These are phyloP conservation scores for Phymanthus crucifer DNA, from an alignment of 92 coral and sea anemone species.

Conservation along the genomic window DNA sequence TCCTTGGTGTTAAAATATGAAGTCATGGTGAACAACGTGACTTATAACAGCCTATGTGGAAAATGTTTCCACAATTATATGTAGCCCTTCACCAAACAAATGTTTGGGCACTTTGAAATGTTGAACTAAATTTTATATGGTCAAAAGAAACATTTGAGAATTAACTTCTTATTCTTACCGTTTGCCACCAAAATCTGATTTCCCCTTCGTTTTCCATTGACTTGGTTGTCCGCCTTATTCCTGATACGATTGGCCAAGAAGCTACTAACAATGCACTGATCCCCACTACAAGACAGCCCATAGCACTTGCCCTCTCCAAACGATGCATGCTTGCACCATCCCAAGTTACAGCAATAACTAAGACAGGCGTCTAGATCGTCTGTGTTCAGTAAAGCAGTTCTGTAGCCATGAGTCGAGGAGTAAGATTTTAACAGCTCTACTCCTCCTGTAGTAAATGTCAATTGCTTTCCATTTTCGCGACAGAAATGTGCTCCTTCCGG, in stretches of 20 bases:
- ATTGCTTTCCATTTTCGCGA: slow-evolving; percentile 33
- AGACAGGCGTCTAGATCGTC: slow-evolving; percentile 54
- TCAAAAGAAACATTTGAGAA: neutral
- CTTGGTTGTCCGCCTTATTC: neutral
- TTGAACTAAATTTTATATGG: neutral
- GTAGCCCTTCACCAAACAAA: neutral
- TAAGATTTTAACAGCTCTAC: neutral
- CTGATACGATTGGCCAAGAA: slow-evolving; percentile 1
- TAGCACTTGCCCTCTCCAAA: slow-evolving; percentile 53
- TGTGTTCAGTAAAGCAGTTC: slow-evolving; percentile 25
- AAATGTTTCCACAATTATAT: no score
- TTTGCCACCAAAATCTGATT: neutral
- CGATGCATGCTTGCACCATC: slow-evolving; percentile 77
- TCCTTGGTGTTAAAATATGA: no score
- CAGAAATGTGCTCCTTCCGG: slow-evolving; percentile 37
- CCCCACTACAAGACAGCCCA: slow-evolving; percentile 39
- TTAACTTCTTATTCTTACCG: neutral
- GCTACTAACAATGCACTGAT: slow-evolving; percentile 18
- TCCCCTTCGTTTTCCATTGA: neutral
- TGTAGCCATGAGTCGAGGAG: slow-evolving; percentile 34
- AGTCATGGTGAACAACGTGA: no score
- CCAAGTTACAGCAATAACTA: slow-evolving; percentile 68
- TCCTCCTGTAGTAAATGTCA: slow-evolving; percentile 25
- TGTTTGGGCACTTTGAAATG: neutral
- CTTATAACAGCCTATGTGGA: no score